Conservation (phyloP, 2,888 invertebrate genomes). For the Acanthopleura granulata region DNA sequence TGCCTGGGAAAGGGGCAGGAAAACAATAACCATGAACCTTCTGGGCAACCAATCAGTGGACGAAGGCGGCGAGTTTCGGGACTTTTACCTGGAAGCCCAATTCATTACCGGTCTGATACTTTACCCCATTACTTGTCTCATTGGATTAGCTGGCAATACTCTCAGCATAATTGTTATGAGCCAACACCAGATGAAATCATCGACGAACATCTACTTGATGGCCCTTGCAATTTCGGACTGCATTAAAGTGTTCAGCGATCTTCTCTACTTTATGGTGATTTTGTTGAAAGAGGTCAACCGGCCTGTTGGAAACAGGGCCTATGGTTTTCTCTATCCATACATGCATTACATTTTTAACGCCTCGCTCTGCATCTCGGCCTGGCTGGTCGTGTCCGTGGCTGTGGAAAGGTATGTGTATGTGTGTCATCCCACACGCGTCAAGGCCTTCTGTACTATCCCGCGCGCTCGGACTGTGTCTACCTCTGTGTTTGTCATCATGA, state of each 20-base stretch:
- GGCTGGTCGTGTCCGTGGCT: conserved; percentile 66
- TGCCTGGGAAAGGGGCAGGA: too few relatives aligned
- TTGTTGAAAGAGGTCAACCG: conserved; percentile 51
- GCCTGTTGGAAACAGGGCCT: conserved; percentile 50
- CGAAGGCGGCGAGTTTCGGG: conserved; percentile 37
- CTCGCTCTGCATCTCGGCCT: conserved; percentile 62
- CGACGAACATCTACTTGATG: conserved; percentile 64
- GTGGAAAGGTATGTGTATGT: conserved; percentile 66
- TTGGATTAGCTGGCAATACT: conserved; percentile 62
- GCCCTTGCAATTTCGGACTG: conserved; percentile 63
- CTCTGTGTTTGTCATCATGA: conserved; percentile 58
- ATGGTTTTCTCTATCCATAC: conserved; percentile 65
- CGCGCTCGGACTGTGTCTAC: conserved; percentile 55
- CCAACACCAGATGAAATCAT: conserved; percentile 60
- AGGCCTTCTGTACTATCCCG: conserved; percentile 50
- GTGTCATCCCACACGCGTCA: conserved; percentile 61
- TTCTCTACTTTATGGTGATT: conserved; percentile 63
- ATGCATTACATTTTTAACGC: conserved; percentile 65
- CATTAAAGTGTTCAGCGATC: conserved; percentile 64
- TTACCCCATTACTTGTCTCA: conserved; percentile 59
- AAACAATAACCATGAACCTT: not conserved
- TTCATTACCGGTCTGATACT: conserved; percentile 62
- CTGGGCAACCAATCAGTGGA: not conserved
- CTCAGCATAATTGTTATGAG: conserved; percentile 62
- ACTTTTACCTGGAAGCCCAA: conserved; percentile 58